Conservation (phyloP, 2,797 vertebrate species). For the Megaceryle alcyon region DNA sequence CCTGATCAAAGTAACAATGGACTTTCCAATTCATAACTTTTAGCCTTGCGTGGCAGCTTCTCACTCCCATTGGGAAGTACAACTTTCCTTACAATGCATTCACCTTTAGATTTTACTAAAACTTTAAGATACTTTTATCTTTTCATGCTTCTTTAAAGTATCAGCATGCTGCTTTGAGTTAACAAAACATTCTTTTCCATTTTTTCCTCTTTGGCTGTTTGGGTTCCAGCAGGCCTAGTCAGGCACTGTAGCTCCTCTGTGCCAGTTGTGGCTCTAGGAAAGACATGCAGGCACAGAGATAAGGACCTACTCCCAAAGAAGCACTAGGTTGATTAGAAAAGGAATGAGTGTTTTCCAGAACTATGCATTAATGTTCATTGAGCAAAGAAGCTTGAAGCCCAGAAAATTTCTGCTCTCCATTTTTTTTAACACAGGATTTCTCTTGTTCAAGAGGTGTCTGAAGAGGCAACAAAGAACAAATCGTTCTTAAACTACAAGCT, state of each 20-base stretch:
- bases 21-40: not conserved
- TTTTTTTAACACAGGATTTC: not conserved
- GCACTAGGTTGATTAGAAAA: not conserved
- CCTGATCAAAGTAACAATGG: fast-evolving
- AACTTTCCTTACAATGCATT: not conserved
- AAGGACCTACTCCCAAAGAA: not conserved
- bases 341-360: not conserved
- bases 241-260: not conserved
- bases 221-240: not conserved
- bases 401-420: not conserved
- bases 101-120: not conserved
- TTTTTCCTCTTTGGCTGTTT: not conserved
- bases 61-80: fast-evolving
- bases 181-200: not conserved
- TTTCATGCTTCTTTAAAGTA: not conserved
- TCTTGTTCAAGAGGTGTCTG: not conserved
- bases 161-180: not conserved
- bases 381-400: not conserved
- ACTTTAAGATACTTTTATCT: not conserved
- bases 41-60: not conserved
- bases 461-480: not conserved
- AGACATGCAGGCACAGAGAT: fast-evolving
- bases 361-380: not conserved
- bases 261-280: not conserved
- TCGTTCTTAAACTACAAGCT: not conserved